Percentiles rank a stretch among this genome's conserved stretches.
Conservation (phyloP, 1,140 invertebrate genomes). For the Fopius arisanus region DNA sequence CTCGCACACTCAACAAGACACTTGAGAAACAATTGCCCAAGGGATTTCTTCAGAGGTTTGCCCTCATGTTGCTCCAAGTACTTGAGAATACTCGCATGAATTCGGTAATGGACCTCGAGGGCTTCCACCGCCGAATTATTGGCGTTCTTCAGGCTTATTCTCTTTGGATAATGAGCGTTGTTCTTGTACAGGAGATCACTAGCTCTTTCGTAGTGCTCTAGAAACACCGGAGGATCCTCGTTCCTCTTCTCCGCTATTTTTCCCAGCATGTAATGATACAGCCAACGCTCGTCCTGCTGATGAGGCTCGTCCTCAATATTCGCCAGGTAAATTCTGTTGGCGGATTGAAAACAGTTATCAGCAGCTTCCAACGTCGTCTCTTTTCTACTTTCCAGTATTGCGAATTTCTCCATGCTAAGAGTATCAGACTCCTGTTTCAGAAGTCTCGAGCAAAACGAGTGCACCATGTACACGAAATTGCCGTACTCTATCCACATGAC, state of each 20-base stretch:
- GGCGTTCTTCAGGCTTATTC: conserved; percentile 85
- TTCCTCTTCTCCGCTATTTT: conserved; percentile 88
- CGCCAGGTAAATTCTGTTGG: conserved; percentile 69
- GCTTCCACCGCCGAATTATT: conserved; percentile 88
- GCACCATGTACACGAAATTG: conserved; percentile 84
- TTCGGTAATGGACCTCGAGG: conserved; percentile 83
- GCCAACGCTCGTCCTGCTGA: conserved; percentile 83
- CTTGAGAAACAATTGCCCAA: conserved; percentile 52
- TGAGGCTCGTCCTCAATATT: conserved; percentile 52
- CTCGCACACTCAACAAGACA: conserved; percentile 57
- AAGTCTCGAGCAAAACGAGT: conserved; percentile 85
- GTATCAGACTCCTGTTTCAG: conserved; percentile 81
- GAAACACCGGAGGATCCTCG: conserved; percentile 75
- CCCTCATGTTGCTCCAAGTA: conserved; percentile 76
- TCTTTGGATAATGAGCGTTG: conserved; percentile 83
- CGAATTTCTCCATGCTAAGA: conserved; percentile 80
- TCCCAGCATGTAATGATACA: conserved; percentile 91
- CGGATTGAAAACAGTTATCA: conserved; percentile 78
- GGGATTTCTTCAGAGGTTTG: conserved; percentile 60
- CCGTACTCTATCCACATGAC: conserved; percentile 91
- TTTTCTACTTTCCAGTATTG: conserved; percentile 77
- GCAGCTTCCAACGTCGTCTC: conserved; percentile 81
- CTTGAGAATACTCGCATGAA: conserved; percentile 87
- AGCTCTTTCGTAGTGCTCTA: conserved; percentile 81
- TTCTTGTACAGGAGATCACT: conserved; percentile 79